Percentiles rank a stretch among this genome's conserved stretches.
These are phyloP conservation scores for Platalea minor DNA, from an alignment of 2,797 vertebrate species.

Conservation along the genomic window DNA sequence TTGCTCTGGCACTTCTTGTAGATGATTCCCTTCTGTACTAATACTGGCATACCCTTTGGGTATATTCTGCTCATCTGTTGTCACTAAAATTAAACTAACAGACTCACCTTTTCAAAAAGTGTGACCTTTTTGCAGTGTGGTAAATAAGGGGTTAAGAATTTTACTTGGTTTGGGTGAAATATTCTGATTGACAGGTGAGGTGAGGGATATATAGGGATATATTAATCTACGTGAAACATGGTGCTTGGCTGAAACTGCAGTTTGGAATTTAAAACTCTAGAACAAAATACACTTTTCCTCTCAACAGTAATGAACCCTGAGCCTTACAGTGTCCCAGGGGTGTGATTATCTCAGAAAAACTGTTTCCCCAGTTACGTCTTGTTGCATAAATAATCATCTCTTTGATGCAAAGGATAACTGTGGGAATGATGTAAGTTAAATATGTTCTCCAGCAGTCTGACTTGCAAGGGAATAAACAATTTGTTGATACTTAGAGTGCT, in stretches of 20 bases:
- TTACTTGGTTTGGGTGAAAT: not conserved
- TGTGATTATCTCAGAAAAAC: constrained; percentile 66
- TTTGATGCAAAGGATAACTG: constrained; percentile 63
- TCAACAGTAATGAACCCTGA: constrained; percentile 51
- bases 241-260: constrained; percentile 21
- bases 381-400: constrained; percentile 69
- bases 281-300: constrained; percentile 43
- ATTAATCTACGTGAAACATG: not conserved
- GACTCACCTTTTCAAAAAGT: not conserved
- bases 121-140: not conserved
- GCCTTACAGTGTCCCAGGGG: constrained; percentile 50
- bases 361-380: constrained; percentile 50
- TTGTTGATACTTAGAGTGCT: constrained; percentile 32
- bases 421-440: constrained; percentile 56
- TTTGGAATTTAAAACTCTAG: constrained; percentile 37
- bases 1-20: not conserved
- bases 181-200: not conserved
- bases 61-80: not conserved
- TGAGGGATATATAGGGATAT: constrained; percentile 16
- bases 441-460: constrained; percentile 54
- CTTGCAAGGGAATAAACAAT: constrained; percentile 59
- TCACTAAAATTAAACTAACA: not conserved
- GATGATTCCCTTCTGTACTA: not conserved
- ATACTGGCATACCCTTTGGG: not conserved
- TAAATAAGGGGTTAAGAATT: constrained; percentile 9